Base-by-base conservation (phyloP, 2,888 invertebrate genomes). In the Nipponacmea schrenckii region DNA sequence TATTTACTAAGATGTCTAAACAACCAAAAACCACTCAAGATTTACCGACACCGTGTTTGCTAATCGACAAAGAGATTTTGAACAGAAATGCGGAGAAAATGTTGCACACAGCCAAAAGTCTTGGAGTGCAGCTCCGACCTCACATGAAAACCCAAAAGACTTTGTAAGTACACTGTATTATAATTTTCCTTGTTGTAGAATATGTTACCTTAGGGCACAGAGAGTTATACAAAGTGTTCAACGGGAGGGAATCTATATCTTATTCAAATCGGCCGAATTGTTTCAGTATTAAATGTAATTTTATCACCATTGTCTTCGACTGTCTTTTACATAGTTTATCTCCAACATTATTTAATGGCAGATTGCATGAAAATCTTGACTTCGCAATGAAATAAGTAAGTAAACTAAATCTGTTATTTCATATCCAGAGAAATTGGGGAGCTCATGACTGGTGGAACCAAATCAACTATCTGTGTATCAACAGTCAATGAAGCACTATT, bases 121-220 rank as follows among this genome's bases (percentile, higher is more conserved):
- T 87, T 62, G 85, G 85, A 7, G 80, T 89, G 20, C 74, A 80
- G 20, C 81, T 89, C 2, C 74, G 89, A 56, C 84, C 87, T 1
- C 87, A 88, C 70, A 87, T 85, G 79, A 89, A 89, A 78, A 89
- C 89, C 14, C 86, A 87, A 72, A 89, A 89, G 77, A 87, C 87
- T 17, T 68, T 85, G 88, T 86, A 77, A 82, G 83, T 64, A 24
- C n/a, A n/a, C n/a, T n/a, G n/a, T n/a, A 31, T 50, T 62, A 3
- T 69, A 39, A 12, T 10, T 31, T 17, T 8, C 20, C 20, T 24
- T 48, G 14, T 45, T 44, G n/a, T 20, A 20, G 17, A n/a, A 15
- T 27, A n/a, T n/a, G n/a, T n/a, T n/a, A n/a, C n/a, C n/a, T n/a
- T n/a, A n/a, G n/a, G n/a, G n/a, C n/a, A n/a, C n/a, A n/a, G n/a